These are phyloP conservation scores for Apamea epomidion DNA, from an alignment of 2,888 invertebrate genomes.

Conservation along the genomic window DNA sequence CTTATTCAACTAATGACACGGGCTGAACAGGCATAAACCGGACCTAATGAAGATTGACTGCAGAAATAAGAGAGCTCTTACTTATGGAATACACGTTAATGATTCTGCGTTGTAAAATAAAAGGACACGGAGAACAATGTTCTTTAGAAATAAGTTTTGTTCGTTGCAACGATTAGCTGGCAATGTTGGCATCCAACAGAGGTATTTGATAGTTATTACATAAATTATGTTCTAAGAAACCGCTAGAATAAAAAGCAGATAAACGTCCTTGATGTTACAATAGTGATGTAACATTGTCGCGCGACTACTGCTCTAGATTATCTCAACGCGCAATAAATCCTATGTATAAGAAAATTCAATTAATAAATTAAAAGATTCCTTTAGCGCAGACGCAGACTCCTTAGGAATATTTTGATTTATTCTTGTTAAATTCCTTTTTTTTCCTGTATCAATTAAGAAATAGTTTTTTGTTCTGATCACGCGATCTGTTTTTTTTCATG, in stretches of 20 bases:
- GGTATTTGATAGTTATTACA: constrained; percentile 56
- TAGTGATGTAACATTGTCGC: constrained; percentile 57
- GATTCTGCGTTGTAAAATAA: constrained; percentile 19
- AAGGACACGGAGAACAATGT: constrained; percentile 7
- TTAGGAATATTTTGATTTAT: constrained; percentile 62
- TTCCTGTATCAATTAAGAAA: constrained; percentile 24
- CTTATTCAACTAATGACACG: constrained; percentile 42
- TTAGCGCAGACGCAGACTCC: not conserved
- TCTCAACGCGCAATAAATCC: constrained; percentile 49
- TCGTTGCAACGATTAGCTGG: constrained; percentile 27
- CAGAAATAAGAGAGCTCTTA: constrained; percentile 39
- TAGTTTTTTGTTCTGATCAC: constrained; percentile 10
- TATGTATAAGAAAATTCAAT: constrained; percentile 53
- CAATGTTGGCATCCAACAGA: constrained; percentile 48
- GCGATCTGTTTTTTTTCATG: constrained; percentile 5
- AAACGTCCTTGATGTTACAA: constrained; percentile 57
- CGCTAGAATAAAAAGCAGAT: constrained; percentile 51
- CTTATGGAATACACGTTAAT: constrained; percentile 25
- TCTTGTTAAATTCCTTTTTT: constrained; percentile 34
- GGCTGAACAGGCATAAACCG: constrained; percentile 32
- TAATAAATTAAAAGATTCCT: constrained; percentile 62
- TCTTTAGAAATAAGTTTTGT: constrained; percentile 39
- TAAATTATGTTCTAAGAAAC: constrained; percentile 60
- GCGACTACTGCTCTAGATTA: constrained; percentile 48
- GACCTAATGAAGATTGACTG: constrained; percentile 54